These are phyloP conservation scores for Ataeniobius toweri DNA, from an alignment of 2,797 vertebrate species.

Conservation along the genomic window DNA sequence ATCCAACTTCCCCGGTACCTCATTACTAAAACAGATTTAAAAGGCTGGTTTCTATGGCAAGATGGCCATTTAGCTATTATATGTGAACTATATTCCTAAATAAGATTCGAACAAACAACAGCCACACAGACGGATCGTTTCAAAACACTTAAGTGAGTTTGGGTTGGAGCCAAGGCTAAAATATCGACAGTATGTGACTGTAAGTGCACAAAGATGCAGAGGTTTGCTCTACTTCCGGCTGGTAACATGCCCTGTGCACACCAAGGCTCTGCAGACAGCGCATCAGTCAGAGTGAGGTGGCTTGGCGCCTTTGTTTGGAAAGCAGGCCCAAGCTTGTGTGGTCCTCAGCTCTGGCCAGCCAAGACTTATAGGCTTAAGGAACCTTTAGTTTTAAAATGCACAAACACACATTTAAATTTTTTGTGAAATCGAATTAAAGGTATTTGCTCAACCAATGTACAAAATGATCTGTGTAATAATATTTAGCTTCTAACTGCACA, in stretches of 20 bases:
- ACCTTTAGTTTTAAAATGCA: slow-evolving; percentile 41
- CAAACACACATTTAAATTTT: slow-evolving; percentile 28
- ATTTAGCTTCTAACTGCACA: slow-evolving; percentile 18
- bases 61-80: slow-evolving; percentile 32
- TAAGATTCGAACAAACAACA: slow-evolving; percentile 36
- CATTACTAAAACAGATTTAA: slow-evolving; percentile 14
- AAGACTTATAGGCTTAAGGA: slow-evolving; percentile 62
- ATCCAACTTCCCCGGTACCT: slow-evolving; percentile 25
- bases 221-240: slow-evolving; percentile 67
- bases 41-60: slow-evolving; percentile 18
- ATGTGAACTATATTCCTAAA: slow-evolving; percentile 31
- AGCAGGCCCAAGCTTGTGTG: slow-evolving; percentile 81
- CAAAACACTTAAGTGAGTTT: slow-evolving; percentile 19
- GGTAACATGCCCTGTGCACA: slow-evolving; percentile 73
- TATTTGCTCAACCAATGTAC: slow-evolving; percentile 1
- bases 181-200: slow-evolving; percentile 39
- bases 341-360: slow-evolving; percentile 71
- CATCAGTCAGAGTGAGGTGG: slow-evolving; percentile 78
- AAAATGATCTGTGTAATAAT: slow-evolving; percentile 7
- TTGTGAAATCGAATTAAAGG: slow-evolving; percentile 6
- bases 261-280: slow-evolving; percentile 75
- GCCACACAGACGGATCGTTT: slow-evolving; percentile 23
- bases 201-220: slow-evolving; percentile 45
- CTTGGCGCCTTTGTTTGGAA: slow-evolving; percentile 78
- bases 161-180: slow-evolving; percentile 24